Base-by-base conservation (phyloP, 1,140 invertebrate species). In the Musca domestica region DNA sequence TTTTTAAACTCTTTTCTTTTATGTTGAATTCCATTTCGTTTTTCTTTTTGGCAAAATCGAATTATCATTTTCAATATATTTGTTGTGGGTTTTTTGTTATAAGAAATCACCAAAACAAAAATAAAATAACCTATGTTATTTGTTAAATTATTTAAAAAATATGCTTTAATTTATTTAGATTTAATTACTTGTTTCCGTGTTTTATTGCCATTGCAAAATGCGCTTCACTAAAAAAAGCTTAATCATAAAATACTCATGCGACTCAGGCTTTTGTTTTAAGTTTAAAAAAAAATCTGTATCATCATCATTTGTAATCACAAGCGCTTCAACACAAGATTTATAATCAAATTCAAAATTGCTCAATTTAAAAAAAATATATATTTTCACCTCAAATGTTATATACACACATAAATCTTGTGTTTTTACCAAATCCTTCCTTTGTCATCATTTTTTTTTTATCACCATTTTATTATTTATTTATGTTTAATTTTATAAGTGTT, bases 171-270 rank as follows among this genome's bases (percentile, higher is more conserved):
- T 64, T 64, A 48, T 67, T 34, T 64, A 23, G 14, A 30, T 41
- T 7, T n/a, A n/a, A n/a, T 46, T 48, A 20, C 51, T 46, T 30
- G 41, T 64, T 58, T 51, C 22, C 25, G 14, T 41, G 22, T 22
- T 65, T 58, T 69, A 25, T 64, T 64, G 17, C 4, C 19, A 30
- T 23, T 34, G 20, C 20, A 34, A 56, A 56, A 67, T 56, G 48
- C 61, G 78, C 78, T 80, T 80, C 72, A 78, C 77, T 80, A 76
- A 80, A 80, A 70, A 80, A 80, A 80, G 19, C 56, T 79, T 80
- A 80, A 80, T 80, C 74, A 77, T 80, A 79, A 80, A 80, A 80
- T 68, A 77, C 78, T 80, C 78, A 80, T 80, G 78, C 78, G 78
- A 78, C 10, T 75, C 71, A 69, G 67, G 67, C 61, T 64, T 46